phyloP scores from a whole-genome alignment of 2,113 vertebrate species.

The Machaerirhynchus nigripectus region DNA sequence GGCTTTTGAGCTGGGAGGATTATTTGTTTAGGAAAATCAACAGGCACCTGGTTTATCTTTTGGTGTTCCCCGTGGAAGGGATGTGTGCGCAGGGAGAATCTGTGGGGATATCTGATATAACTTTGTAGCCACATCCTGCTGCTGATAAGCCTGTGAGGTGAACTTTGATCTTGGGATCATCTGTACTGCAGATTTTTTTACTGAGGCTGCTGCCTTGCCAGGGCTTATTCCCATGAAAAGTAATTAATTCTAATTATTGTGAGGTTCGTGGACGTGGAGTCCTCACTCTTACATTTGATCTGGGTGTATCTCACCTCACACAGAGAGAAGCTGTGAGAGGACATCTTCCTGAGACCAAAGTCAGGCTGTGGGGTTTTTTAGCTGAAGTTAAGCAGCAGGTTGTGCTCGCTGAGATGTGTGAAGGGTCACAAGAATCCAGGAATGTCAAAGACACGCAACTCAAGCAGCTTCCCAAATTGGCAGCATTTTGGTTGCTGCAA shows the following conservation, averaged over 20 bases:
- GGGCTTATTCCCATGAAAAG: neutral
- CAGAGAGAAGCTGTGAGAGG: neutral
- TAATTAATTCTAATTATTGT: neutral
- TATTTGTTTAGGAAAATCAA: neutral
- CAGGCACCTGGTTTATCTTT: neutral
- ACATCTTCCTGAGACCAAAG: rapidly evolving
- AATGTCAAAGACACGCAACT: neutral
- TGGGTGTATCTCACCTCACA: neutral
- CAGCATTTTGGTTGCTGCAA: rapidly evolving
- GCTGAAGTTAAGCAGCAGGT: neutral
- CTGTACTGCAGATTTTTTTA: neutral
- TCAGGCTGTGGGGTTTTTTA: neutral
- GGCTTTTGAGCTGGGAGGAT: neutral
- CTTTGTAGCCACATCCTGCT: neutral
- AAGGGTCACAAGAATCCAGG: neutral
- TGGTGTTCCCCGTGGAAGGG: neutral
- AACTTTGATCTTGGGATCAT: constrained; percentile 6
- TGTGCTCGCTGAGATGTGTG: neutral
- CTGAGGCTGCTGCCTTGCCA: neutral
- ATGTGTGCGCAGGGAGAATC: neutral
- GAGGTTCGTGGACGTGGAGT: neutral
- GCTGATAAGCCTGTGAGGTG: neutral
- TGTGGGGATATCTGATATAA: neutral
- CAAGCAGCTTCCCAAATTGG: neutral
- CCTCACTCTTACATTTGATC: neutral